Evolutionary conservation across 2,888 invertebrate species (phyloP).

Genomic region (Drosophila robusta): DNA sequence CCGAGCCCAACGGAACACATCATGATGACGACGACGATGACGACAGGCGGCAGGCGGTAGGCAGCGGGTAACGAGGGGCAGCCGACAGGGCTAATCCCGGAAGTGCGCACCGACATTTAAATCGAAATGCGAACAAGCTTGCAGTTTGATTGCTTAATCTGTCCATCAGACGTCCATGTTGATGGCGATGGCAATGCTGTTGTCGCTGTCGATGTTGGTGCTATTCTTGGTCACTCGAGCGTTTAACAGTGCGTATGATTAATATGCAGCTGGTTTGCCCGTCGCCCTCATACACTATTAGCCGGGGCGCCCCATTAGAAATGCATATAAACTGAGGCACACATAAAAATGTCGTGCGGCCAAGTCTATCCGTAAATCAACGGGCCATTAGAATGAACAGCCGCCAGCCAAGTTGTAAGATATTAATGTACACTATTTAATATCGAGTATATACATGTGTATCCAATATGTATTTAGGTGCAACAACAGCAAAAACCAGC

Average conservation of each 20-base stretch:
- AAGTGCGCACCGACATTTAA: slow-evolving; percentile 72
- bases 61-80: neutral
- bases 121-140: slow-evolving; percentile 51
- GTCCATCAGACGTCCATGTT: slow-evolving; percentile 3
- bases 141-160: slow-evolving; percentile 64
- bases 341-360: slow-evolving; percentile 69
- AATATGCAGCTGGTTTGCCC: slow-evolving; percentile 49
- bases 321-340: slow-evolving; percentile 70
- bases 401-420: slow-evolving; percentile 23
- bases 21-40: slow-evolving; percentile 6
- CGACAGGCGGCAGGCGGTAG: neutral
- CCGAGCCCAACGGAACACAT: slow-evolving; percentile 11
- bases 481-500: slow-evolving; percentile 19
- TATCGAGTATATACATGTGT: slow-evolving; percentile 27
- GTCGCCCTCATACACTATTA: slow-evolving; percentile 33
- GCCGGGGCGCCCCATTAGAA: slow-evolving; percentile 57
- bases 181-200: neutral
- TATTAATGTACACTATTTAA: slow-evolving; percentile 51
- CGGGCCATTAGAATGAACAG: slow-evolving; percentile 55
- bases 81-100: slow-evolving; percentile 55
- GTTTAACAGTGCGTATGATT: slow-evolving; percentile 71
- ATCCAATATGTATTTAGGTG: slow-evolving; percentile 24
- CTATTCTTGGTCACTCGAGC: slow-evolving; percentile 20
- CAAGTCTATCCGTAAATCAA: slow-evolving; percentile 65
- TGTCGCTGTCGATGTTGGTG: slow-evolving; percentile 22